Conservation (phyloP, 2,797 vertebrate species). For the Sparus aurata region DNA sequence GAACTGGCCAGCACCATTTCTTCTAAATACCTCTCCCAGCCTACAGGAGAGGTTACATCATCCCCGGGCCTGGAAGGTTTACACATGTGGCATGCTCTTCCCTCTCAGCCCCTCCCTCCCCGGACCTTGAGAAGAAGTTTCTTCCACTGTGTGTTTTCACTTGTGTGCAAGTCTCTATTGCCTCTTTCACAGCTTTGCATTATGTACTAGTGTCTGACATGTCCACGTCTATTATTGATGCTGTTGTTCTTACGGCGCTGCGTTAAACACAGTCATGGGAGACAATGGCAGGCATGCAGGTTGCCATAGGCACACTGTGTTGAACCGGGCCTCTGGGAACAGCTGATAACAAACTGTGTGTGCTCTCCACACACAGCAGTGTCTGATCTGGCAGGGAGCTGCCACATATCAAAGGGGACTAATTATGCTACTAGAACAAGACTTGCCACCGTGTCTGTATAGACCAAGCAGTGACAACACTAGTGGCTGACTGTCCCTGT, state of each 20-base stretch:
- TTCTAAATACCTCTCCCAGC: slow-evolving; percentile 29
- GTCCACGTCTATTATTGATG: slow-evolving; percentile 83
- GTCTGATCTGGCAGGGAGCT: slow-evolving; percentile 51
- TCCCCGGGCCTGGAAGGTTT: slow-evolving; percentile 57
- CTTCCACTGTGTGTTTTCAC: slow-evolving; percentile 46
- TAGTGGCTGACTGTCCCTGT: slow-evolving; percentile 36
- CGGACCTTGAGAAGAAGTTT: slow-evolving; percentile 52
- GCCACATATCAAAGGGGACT: slow-evolving; percentile 56
- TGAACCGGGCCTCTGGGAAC: slow-evolving; percentile 68
- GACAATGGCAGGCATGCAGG: slow-evolving; percentile 70
- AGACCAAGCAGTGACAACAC: background rate
- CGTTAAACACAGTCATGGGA: slow-evolving; percentile 72
- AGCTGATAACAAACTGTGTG: slow-evolving; percentile 77
- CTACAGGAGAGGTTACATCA: slow-evolving; percentile 65
- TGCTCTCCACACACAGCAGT: slow-evolving; percentile 41
- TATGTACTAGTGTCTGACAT: slow-evolving; percentile 42
- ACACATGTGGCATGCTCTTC: slow-evolving; percentile 55
- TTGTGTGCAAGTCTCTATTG: background rate
- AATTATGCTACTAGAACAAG: slow-evolving; percentile 21
- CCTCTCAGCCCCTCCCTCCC: slow-evolving; percentile 45
- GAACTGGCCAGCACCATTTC: slow-evolving; percentile 19
- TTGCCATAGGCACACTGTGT: slow-evolving; percentile 76
- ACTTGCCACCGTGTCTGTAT: slow-evolving; percentile 6
- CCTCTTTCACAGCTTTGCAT: slow-evolving; percentile 11
- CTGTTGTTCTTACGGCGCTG: slow-evolving; percentile 62